phyloP scores from a whole-genome alignment of 2,888 invertebrate genomes.

The Scelioninae gen. 2 region DNA sequence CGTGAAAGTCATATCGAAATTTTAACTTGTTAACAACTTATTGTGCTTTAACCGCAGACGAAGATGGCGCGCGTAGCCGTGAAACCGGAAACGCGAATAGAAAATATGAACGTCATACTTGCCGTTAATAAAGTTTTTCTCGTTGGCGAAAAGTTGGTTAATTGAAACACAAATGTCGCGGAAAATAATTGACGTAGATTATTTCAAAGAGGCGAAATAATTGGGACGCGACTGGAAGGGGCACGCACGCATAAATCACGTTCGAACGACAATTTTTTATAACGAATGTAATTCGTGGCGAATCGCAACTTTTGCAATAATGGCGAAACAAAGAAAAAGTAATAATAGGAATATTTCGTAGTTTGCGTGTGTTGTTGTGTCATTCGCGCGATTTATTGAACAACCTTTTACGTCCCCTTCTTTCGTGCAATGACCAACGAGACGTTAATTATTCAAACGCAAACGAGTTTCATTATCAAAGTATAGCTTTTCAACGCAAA shows the following conservation, averaged over 20 bases:
- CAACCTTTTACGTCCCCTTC: slow-evolving; percentile 23
- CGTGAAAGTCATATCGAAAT: too few species aligned
- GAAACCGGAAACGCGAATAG: too few species aligned
- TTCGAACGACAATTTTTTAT: slow-evolving; percentile 11
- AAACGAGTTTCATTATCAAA: slow-evolving; percentile 44
- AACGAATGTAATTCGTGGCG: slow-evolving; percentile 26
- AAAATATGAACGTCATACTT: too few species aligned
- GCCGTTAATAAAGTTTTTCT: slow-evolving; percentile 4
- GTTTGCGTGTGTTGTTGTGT: slow-evolving; percentile 32
- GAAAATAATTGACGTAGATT: slow-evolving; percentile 18
- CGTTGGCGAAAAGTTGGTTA: slow-evolving; percentile 13
- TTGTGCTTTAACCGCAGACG: too few species aligned
- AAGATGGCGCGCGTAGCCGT: too few species aligned
- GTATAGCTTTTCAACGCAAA: slow-evolving; percentile 29
- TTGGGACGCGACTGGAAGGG: slow-evolving; percentile 3
- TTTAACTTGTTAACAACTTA: too few species aligned
- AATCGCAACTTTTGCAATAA: slow-evolving; percentile 44
- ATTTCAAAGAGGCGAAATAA: slow-evolving; percentile 21
- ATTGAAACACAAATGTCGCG: slow-evolving; percentile 17
- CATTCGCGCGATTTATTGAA: slow-evolving; percentile 26
- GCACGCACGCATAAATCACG: slow-evolving; percentile 34
- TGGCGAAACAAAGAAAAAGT: slow-evolving; percentile 43
- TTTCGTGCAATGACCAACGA: slow-evolving; percentile 29
- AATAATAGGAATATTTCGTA: slow-evolving; percentile 36
- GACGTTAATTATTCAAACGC: slow-evolving; percentile 50